These are phyloP conservation scores for Aspidapion aeneum DNA, from an alignment of 2,888 invertebrate genomes.

Conservation along the genomic window DNA sequence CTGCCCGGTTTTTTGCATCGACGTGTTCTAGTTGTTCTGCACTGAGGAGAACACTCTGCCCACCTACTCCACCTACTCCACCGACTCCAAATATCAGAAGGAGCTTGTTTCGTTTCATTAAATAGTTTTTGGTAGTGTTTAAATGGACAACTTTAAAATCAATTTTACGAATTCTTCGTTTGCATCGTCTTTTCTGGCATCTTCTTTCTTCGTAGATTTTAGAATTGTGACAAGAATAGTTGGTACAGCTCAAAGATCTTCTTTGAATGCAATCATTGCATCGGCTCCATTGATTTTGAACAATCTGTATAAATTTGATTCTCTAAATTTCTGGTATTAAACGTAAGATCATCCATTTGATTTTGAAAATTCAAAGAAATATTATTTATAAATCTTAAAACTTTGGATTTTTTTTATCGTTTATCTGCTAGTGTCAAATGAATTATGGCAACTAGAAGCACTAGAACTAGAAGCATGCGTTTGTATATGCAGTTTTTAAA, in stretches of 20 bases:
- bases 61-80: conserved; percentile 69
- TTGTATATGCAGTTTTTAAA: conserved; percentile 67
- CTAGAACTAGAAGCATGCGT: conserved; percentile 27
- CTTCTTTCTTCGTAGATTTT: conserved; percentile 45
- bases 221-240: conserved; percentile 36
- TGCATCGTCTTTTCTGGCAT: conserved; percentile 44
- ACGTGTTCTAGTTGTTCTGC: conserved; percentile 75
- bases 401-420: too few relatives aligned
- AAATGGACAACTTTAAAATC: conserved; percentile 40
- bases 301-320: not conserved
- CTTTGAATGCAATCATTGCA: conserved; percentile 56
- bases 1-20: conserved; percentile 69
- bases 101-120: conserved; percentile 37
- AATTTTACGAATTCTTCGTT: conserved; percentile 44
- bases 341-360: too few relatives aligned
- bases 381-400: too few relatives aligned
- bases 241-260: conserved; percentile 70
- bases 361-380: not conserved
- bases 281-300: conserved; percentile 42
- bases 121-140: too few relatives aligned
- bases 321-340: too few relatives aligned
- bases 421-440: not conserved
- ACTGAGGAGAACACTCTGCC: conserved; percentile 76
- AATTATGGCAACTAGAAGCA: not conserved
- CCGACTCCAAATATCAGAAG: conserved; percentile 58